phyloP scores from a whole-genome alignment of 1,140 invertebrate genomes.

The Caligus rogercresseyi region DNA sequence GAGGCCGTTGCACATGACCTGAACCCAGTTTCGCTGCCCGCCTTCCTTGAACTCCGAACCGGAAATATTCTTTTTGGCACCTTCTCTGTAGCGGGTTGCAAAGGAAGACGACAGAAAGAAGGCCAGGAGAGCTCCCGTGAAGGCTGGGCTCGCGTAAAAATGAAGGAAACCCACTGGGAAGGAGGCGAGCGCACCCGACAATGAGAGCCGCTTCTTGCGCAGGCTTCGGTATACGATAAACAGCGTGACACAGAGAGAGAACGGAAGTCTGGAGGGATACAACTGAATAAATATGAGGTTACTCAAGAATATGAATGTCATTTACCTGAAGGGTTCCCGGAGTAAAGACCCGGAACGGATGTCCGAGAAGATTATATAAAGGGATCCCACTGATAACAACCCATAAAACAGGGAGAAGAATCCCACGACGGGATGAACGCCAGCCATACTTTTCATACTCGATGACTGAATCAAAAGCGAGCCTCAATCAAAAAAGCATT shows the following conservation, averaged over 20 bases:
- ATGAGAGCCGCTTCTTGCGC: not conserved
- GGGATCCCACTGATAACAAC: not conserved
- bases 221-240: not conserved
- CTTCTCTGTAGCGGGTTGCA: conserved; percentile 55
- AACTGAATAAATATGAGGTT: not conserved
- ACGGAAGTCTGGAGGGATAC: not conserved
- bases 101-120: conserved; percentile 66
- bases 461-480: no score
- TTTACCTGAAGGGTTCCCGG: not conserved
- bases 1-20: conserved; percentile 59
- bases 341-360: not conserved
- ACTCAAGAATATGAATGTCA: not conserved
- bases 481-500: no score
- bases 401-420: not conserved
- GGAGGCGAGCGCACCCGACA: not conserved
- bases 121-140: conserved; percentile 46
- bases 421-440: not conserved
- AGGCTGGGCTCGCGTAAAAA: conserved; percentile 57
- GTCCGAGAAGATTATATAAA: not conserved
- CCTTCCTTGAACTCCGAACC: conserved; percentile 65
- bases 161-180: conserved; percentile 54
- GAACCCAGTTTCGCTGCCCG: conserved; percentile 73
- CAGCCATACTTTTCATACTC: no score
- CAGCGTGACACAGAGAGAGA: not conserved
- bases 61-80: conserved; percentile 43